Conservation (phyloP, 2,888 invertebrate species). For the Mesopsocus fuscifrons region DNA sequence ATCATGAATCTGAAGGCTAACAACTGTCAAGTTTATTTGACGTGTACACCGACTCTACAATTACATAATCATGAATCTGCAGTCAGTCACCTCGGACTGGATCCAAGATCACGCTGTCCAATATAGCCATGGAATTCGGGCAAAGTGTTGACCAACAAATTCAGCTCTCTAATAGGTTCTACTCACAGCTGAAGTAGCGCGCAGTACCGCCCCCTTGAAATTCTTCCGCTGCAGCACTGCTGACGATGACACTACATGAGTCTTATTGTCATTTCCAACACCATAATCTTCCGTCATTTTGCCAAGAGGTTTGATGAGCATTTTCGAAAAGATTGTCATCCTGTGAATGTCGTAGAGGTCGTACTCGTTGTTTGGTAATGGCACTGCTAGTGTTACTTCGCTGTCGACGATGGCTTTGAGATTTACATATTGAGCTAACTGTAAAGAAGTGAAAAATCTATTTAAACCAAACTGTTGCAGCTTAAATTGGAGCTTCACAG, state of each 20-base stretch:
- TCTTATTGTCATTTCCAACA: background rate
- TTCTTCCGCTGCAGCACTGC: background rate
- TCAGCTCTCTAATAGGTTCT: no score
- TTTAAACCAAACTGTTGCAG: no score
- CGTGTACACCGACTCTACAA: no score
- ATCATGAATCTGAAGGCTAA: no score
- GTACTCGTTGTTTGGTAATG: background rate
- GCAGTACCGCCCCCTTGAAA: background rate
- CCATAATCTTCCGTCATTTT: background rate
- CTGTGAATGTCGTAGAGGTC: background rate
- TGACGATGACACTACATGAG: background rate
- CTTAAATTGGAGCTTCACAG: no score
- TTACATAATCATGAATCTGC: no score
- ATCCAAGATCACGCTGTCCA: background rate
- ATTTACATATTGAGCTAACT: background rate
- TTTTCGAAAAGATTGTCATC: background rate
- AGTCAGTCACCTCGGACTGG: no score
- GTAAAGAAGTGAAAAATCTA: no score
- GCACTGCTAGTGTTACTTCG: background rate
- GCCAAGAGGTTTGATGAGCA: background rate
- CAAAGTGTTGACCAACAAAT: no score
- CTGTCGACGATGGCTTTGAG: background rate
- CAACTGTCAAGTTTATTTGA: no score
- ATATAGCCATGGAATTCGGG: background rate
- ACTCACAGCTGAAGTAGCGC: slow-evolving; percentile 1